Base-by-base conservation (phyloP, 2,113 vertebrate genomes). In the Sapajus apella region DNA sequence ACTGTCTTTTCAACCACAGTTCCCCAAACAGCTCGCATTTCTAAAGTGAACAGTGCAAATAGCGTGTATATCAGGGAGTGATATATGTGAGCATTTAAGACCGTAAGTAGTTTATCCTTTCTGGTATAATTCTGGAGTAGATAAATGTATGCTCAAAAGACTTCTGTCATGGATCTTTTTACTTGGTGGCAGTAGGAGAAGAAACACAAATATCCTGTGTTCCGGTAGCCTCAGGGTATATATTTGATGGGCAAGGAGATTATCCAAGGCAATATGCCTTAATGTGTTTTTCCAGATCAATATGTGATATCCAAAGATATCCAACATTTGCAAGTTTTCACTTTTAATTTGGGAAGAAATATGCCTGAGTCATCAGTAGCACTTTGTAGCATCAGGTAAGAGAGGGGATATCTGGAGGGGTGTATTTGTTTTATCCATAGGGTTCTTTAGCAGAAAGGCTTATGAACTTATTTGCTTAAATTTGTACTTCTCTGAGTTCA, bases 1-100 rank as follows among this genome's bases (percentile, higher is more conserved):
- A 73, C 27, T 64, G 25, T 61, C 55, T 90, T 92, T 95, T 87
- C 58, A 70, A 68, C 20, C 2, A 1, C 61, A 47, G 43, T 84
- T 96, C 90, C 30, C 95, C 40, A 56, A 93, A 58, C 47, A 68
- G 77, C 76, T 84, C 37, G 35, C 13, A 47, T 90, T 93, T 92
- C 66, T 87, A 12, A 93, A 86, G 47, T 25, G 52, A 23, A 43
- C 52, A 68, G 47, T 37, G 52, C 21, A 52, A 91, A 84, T 21
- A 55, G 35, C 18, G 8, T 32, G 25, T 52, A 56, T 91, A 20
- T 83, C 25, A 97, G 58, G 75, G 45, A 56, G 5, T 61, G 55
- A 27, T 20, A 35, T 6, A 43, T 9, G n/a, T 14, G 27, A n/a
- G 18, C 4, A 35, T 50, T 77, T 68, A 50, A 91, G 45, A 32